These are phyloP conservation scores for Cydia splendana DNA, from an alignment of 1,140 invertebrate species.

Conservation along the genomic window DNA sequence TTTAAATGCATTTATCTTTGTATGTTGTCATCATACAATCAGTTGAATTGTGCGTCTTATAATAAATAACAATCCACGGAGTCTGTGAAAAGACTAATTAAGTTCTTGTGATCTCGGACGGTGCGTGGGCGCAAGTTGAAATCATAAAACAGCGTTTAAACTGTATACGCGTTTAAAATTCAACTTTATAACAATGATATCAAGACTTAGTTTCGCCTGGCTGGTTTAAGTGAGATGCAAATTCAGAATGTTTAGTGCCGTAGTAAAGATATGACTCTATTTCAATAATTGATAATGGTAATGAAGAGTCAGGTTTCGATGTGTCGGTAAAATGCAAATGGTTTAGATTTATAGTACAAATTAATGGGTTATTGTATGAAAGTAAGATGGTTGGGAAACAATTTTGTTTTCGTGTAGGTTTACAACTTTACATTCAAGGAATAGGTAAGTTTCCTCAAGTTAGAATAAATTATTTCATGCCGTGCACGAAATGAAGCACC, in stretches of 20 bases:
- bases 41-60: conserved; percentile 57
- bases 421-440: no score
- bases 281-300: conserved; percentile 66
- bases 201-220: neutral
- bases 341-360: conserved; percentile 17
- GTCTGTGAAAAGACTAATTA: conserved; percentile 69
- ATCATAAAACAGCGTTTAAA: neutral
- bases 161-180: neutral
- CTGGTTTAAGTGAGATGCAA: conserved; percentile 38
- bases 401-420: no score
- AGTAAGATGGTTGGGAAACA: neutral
- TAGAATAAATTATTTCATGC: no score
- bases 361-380: conserved; percentile 37
- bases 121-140: conserved; percentile 51
- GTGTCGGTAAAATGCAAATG: conserved; percentile 30
- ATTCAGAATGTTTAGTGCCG: conserved; percentile 48
- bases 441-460: no score
- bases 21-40: conserved; percentile 52
- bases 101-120: conserved; percentile 64
- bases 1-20: conserved; percentile 50
- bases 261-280: conserved; percentile 43
- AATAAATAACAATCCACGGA: conserved; percentile 62
- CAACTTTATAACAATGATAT: neutral
- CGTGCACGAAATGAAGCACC: no score
- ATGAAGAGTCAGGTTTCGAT: conserved; percentile 48